Base-by-base conservation (phyloP, 2,888 invertebrate genomes). In the Cephus sareptanus region DNA sequence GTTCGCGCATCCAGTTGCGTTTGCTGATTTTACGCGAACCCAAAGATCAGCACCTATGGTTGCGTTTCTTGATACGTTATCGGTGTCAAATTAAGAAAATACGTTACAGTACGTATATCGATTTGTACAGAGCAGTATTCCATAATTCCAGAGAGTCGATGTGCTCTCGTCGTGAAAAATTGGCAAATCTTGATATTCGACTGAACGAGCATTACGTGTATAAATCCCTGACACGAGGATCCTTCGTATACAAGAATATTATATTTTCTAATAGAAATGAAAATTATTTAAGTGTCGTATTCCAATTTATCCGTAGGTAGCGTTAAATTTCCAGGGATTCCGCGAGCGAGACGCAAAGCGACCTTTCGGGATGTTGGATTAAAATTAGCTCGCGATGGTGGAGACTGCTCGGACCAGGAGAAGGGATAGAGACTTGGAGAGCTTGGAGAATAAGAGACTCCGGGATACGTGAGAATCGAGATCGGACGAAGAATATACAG, bases 351-450 rank as follows among this genome's bases (percentile, higher is more conserved):
- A 56, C 56, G 56, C 56, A 56, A 56, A 23, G 56, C 56, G 56
- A 56, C 56, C 23, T 56, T 56, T 56, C 56, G 56, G 34, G 71
- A 71, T 34, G 71, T 31, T 34, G 71, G 71, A 71, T 84, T 85
- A 85, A 85, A 85, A 85, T 85, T 83, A 85, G 84, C 82, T 34
- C 75, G 56, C 30, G 76, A 70, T 77, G 37, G 34, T 68, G 34
- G 74, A 15, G 77, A 74, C n/a, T 31, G 34, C 15, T 33, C 15
- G 34, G 30, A 30, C 33, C 31, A 34, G 3, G 71, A 71, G 71
- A 71, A 34, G 34, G 71, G 34, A 71, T 31, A 71, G 71, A 31
- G 71, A 34, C 13, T 71, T 33, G 31, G 34, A 34, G 33, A 30
- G 71, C 30, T 31, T 34, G 71, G 30, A 31, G 71, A 71, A 34